A percentile compares a stretch with the other conserved stretches of the same genome.
Conservation (phyloP, 1,140 invertebrate genomes). For the Aculops lycopersici region DNA sequence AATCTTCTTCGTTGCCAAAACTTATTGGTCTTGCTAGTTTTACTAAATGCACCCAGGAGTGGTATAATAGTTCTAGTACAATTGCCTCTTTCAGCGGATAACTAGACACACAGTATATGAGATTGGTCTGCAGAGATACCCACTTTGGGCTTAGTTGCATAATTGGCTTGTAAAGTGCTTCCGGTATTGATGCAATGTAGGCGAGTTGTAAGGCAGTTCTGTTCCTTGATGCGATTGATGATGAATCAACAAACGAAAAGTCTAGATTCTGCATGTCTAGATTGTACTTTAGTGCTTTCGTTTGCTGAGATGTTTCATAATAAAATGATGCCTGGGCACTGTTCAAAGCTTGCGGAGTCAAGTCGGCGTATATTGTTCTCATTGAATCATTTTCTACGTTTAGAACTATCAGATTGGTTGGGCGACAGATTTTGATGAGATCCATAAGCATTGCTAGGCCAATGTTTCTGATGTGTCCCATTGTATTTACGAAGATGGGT, state of each 20-base stretch:
- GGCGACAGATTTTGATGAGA: constrained; percentile 3
- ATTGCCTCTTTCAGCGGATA: not conserved
- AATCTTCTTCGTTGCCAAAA: not conserved
- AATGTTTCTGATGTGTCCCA: constrained; percentile 7
- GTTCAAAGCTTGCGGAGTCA: not conserved
- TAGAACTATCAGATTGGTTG: constrained; percentile 6
- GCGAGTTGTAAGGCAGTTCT: constrained; percentile 1
- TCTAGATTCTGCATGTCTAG: not conserved
- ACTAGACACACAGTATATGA: constrained; percentile 1
- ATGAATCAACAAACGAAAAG: not conserved
- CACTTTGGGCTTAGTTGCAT: not conserved
- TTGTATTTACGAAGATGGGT: constrained; percentile 8
- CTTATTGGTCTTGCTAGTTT: not conserved
- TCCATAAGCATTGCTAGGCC: constrained; percentile 6
- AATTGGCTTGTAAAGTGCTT: not conserved
- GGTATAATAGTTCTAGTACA: constrained; percentile 3
- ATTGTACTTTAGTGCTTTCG: not conserved
- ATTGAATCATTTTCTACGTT: not conserved
- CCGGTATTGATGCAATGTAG: not conserved
- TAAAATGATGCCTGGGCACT: not conserved
- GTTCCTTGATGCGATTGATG: not conserved
- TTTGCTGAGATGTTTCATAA: not conserved
- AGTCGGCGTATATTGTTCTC: constrained; percentile 1
- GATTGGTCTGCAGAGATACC: constrained; percentile 1
- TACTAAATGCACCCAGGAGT: constrained; percentile 7